These are phyloP conservation scores for Megathymus violae DNA, from an alignment of 1,140 invertebrate species.

Conservation along the genomic window DNA sequence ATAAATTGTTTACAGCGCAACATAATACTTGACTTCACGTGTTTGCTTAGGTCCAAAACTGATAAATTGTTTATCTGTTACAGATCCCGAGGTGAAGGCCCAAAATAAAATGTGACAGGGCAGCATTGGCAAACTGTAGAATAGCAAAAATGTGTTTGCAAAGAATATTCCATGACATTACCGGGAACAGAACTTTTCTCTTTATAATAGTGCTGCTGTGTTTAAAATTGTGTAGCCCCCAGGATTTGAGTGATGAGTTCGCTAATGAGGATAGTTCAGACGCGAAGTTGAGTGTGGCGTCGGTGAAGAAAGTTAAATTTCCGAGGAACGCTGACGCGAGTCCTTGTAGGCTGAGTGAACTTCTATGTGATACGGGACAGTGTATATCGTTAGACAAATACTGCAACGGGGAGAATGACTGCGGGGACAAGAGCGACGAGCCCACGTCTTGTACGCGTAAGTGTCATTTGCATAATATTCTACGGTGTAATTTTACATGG, in stretches of 20 bases:
- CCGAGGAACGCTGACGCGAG: slow-evolving; percentile 49
- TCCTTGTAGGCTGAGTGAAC: slow-evolving; percentile 90
- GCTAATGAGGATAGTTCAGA: slow-evolving; percentile 66
- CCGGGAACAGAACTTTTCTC: slow-evolving; percentile 69
- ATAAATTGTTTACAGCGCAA: slow-evolving; percentile 15
- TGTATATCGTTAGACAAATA: slow-evolving; percentile 90
- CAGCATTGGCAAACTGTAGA: slow-evolving; percentile 1
- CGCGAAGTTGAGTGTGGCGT: slow-evolving; percentile 53
- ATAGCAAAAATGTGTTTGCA: slow-evolving; percentile 64
- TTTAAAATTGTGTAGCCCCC: slow-evolving; percentile 73
- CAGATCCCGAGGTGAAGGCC: slow-evolving; percentile 31
- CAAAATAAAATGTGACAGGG: slow-evolving; percentile 54
- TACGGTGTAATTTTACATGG: neutral
- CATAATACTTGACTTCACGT: slow-evolving; percentile 16
- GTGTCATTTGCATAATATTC: slow-evolving; percentile 62
- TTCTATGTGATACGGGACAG: slow-evolving; percentile 88
- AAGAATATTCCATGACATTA: slow-evolving; percentile 61
- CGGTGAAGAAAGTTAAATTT: slow-evolving; percentile 59
- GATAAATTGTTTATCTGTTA: slow-evolving; percentile 37
- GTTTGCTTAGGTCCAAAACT: slow-evolving; percentile 12
- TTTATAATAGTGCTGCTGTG: slow-evolving; percentile 73
- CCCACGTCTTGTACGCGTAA: slow-evolving; percentile 91
- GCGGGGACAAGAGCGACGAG: slow-evolving; percentile 91
- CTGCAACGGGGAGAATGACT: slow-evolving; percentile 92
- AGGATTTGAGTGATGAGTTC: slow-evolving; percentile 73